A percentile compares a stretch with the other conserved stretches of the same genome.
Evolutionary conservation across 2,113 vertebrate species (phyloP).

Genomic region (Hemicordylus capensis): DNA sequence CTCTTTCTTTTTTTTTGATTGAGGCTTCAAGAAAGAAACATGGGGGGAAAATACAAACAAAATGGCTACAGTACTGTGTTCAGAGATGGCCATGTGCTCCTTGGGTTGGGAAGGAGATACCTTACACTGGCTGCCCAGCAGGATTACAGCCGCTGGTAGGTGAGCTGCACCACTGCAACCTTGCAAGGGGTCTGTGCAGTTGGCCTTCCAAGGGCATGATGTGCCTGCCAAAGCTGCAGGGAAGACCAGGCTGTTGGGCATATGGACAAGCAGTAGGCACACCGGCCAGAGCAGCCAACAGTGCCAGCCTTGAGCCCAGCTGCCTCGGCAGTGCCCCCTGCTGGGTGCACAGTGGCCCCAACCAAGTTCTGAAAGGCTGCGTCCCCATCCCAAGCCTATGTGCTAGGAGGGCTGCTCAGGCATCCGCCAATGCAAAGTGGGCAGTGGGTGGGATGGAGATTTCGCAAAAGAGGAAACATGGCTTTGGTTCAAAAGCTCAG

Average conservation of each 20-base stretch:
- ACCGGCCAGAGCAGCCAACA: not conserved
- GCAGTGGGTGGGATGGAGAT: not conserved
- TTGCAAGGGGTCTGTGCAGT: not conserved
- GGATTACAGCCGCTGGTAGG: not conserved
- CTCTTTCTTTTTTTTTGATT: not conserved
- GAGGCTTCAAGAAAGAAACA: slow-evolving; percentile 83
- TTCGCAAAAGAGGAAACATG: slow-evolving; percentile 2
- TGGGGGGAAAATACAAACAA: slow-evolving; percentile 82
- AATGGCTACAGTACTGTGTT: slow-evolving; percentile 93
- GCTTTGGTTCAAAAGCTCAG: slow-evolving; percentile 30
- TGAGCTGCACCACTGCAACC: not conserved
- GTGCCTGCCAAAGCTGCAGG: not conserved
- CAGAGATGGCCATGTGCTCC: slow-evolving; percentile 78
- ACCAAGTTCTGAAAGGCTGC: not conserved
- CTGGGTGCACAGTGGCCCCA: not conserved
- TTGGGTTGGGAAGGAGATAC: not conserved
- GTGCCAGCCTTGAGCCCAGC: not conserved
- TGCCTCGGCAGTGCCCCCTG: not conserved
- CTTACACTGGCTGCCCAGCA: not conserved
- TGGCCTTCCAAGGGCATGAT: slow-evolving; percentile 11
- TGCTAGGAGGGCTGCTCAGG: not conserved
- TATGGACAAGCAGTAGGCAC: not conserved
- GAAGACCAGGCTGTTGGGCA: not conserved
- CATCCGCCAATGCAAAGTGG: not conserved
- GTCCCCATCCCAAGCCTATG: not conserved